A percentile compares a stretch with the other conserved stretches of the same genome.
Evolutionary conservation across 1,140 invertebrate species (phyloP).

Genomic region (Heliconius nattereri): DNA sequence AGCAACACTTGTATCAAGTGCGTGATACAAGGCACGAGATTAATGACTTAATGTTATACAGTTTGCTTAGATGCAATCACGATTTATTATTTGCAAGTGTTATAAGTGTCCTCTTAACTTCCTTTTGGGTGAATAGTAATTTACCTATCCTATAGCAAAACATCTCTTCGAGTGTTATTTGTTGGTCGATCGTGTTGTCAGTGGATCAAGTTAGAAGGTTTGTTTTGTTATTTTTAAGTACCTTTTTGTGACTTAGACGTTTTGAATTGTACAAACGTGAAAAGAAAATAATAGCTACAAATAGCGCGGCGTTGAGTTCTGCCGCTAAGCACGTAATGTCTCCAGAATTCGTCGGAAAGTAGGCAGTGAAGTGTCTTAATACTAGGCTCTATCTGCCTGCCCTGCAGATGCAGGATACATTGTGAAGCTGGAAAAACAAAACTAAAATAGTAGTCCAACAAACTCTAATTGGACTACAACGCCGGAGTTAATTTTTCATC

Average conservation of each 20-base stretch:
- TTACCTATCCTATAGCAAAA: background rate
- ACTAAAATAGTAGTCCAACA: no score
- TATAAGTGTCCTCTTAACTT: background rate
- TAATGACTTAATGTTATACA: background rate
- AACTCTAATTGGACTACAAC: no score
- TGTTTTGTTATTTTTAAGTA: background rate
- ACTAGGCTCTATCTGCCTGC: no score
- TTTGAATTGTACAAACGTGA: background rate
- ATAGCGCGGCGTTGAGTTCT: background rate
- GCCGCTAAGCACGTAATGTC: no score
- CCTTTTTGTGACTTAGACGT: background rate
- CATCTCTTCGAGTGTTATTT: background rate
- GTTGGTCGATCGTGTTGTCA: background rate
- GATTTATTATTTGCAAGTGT: conserved; percentile 1
- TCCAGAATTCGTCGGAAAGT: no score
- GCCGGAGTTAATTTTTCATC: background rate
- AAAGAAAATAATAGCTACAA: background rate
- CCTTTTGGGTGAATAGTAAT: background rate
- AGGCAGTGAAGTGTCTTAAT: no score
- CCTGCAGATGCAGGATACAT: no score
- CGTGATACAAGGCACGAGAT: conserved; percentile 19
- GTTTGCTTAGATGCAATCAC: conserved; percentile 1
- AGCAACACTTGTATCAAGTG: conserved; percentile 16
- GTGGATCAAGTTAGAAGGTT: background rate
- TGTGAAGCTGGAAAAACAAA: no score